Conservation (phyloP, 2,797 vertebrate genomes). For the Hafferia zeledoni region DNA sequence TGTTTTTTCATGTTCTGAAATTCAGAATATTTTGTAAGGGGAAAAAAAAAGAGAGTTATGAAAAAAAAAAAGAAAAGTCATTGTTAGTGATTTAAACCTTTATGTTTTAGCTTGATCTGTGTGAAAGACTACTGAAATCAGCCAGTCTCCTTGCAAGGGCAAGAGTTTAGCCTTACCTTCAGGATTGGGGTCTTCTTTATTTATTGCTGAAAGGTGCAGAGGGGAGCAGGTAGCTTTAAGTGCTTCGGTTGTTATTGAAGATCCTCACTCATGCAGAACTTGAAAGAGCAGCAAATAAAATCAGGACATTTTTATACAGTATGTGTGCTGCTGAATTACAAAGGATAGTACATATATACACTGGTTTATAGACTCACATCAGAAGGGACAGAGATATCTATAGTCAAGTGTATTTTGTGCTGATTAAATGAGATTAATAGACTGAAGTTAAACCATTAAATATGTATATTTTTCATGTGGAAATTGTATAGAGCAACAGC, state of each 20-base stretch:
- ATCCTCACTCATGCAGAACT: constrained; percentile 59
- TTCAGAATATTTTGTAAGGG: background rate
- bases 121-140: background rate
- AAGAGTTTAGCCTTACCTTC: background rate
- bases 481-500: background rate
- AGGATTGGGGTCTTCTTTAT: background rate
- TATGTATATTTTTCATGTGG: background rate
- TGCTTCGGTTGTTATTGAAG: constrained; percentile 38
- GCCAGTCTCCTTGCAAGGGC: background rate
- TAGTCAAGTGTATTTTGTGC: background rate
- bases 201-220: constrained; percentile 17
- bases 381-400: background rate
- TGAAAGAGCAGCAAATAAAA: constrained; percentile 54
- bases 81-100: background rate
- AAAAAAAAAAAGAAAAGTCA: background rate
- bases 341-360: background rate
- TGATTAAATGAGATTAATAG: background rate
- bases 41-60: background rate
- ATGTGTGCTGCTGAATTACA: constrained; percentile 11
- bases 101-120: background rate
- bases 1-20: background rate
- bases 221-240: background rate
- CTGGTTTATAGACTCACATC: constrained; percentile 22
- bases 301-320: constrained; percentile 20
- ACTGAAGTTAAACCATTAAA: background rate